Percentiles rank a stretch among this genome's conserved stretches.
phyloP scores from a whole-genome alignment of 2,797 vertebrate species.

The Babyrousa celebensis region DNA sequence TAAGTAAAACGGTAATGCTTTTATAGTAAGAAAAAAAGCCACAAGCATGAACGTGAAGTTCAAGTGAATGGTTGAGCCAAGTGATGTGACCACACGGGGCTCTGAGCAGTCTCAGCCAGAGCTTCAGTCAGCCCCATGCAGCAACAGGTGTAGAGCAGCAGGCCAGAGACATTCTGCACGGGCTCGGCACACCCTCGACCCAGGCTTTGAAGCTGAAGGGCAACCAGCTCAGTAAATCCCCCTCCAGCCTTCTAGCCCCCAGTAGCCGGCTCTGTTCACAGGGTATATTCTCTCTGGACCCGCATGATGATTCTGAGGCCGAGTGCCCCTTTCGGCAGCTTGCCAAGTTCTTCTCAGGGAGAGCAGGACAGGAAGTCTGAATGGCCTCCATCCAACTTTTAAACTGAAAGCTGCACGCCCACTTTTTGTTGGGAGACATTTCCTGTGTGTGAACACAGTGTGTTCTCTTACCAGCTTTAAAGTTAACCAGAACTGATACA shows the following conservation, averaged over 20 bases:
- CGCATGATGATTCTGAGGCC: not conserved
- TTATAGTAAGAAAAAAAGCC: not conserved
- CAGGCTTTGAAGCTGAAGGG: not conserved
- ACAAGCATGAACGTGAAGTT: slow-evolving; percentile 13
- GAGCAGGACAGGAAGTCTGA: slow-evolving; percentile 31
- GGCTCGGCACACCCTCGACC: too few relatives aligned
- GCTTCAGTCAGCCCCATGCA: rapidly evolving
- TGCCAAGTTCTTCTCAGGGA: not conserved
- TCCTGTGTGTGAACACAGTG: slow-evolving; percentile 79
- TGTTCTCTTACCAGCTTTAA: slow-evolving; percentile 74
- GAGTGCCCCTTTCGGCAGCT: not conserved
- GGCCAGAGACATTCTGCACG: not conserved
- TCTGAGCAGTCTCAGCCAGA: not conserved
- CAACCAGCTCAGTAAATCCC: not conserved
- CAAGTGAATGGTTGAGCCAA: not conserved
- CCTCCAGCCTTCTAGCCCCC: not conserved
- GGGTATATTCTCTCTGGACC: not conserved
- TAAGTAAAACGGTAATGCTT: not conserved
- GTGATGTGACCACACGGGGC: not conserved
- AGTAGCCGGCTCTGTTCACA: rapidly evolving
- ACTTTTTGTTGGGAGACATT: slow-evolving; percentile 76
- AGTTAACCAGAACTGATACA: slow-evolving; percentile 68
- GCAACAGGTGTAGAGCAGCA: not conserved
- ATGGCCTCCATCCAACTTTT: slow-evolving; percentile 63
- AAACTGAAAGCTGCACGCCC: slow-evolving; percentile 63